Evolutionary conservation across 2,113 vertebrate species (phyloP).

Genomic region (Odocoileus virginianus): DNA sequence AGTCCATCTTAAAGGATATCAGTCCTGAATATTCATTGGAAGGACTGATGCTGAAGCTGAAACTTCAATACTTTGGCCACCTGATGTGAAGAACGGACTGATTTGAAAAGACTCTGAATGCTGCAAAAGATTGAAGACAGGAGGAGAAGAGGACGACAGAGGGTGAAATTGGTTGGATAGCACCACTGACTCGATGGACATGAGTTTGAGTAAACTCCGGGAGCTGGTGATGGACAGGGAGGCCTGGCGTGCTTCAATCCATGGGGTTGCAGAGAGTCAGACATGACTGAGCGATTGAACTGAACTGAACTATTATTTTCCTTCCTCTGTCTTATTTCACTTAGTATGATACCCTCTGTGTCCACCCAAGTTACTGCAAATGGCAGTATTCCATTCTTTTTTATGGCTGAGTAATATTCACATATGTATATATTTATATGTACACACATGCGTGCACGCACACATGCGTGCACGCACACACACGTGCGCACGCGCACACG

Average conservation of each 20-base stretch:
- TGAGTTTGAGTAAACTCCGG: neutral
- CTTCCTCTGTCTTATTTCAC: neutral
- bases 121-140: neutral
- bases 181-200: neutral
- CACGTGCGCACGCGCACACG: rapidly evolving
- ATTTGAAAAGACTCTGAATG: too few relatives aligned
- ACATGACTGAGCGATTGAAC: neutral
- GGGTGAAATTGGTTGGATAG: neutral
- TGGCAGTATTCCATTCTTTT: neutral
- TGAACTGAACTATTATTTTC: neutral
- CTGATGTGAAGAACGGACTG: neutral
- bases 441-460: too few relatives aligned
- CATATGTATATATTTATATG: neutral
- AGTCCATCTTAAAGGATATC: neutral
- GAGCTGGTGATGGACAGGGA: neutral
- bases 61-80: neutral
- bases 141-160: neutral
- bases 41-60: neutral
- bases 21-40: neutral
- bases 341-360: neutral
- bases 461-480: too few relatives aligned
- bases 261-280: neutral
- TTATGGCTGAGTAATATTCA: neutral
- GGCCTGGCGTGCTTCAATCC: neutral
- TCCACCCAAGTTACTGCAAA: neutral